phyloP scores from a whole-genome alignment of 1,140 invertebrate species.

The Aphelenchoides fujianensis region DNA sequence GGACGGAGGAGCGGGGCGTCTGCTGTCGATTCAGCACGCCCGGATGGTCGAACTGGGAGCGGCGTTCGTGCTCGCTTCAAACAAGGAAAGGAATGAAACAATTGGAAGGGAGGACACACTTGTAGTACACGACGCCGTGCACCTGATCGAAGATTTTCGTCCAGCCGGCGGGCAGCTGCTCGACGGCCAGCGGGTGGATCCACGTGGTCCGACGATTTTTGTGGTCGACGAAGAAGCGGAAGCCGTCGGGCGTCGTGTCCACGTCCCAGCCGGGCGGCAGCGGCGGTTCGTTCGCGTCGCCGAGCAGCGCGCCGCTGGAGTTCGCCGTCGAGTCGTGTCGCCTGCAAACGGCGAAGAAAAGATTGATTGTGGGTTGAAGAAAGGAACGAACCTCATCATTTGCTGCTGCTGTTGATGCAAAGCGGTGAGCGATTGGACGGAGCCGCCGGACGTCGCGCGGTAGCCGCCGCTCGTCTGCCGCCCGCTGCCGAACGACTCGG shows the following conservation, averaged over 20 bases:
- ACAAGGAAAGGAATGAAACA: constrained; percentile 58
- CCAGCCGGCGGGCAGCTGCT: constrained; percentile 87
- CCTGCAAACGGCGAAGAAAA: no score
- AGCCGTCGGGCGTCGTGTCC: constrained; percentile 83
- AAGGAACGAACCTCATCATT: background rate
- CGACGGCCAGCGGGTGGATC: constrained; percentile 90
- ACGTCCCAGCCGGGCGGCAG: constrained; percentile 94
- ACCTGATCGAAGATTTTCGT: constrained; percentile 87
- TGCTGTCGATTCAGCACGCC: constrained; percentile 63
- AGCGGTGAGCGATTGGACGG: background rate
- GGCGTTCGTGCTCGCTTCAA: constrained; percentile 86
- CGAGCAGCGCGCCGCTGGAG: background rate
- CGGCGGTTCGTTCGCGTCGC: constrained; percentile 64
- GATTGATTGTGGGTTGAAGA: constrained; percentile 1
- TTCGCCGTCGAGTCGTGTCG: no score
- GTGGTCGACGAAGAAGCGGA: constrained; percentile 94
- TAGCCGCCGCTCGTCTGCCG: background rate
- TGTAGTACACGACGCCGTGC: constrained; percentile 92
- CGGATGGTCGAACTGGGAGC: constrained; percentile 91
- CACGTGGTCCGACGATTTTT: constrained; percentile 98
- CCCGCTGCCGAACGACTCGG: background rate
- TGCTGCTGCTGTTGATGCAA: constrained; percentile 3
- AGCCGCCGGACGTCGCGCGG: background rate
- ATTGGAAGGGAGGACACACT: constrained; percentile 68
- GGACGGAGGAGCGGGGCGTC: constrained; percentile 4